Conservation (phyloP, 2,113 vertebrate genomes). For the Spea bombifrons region DNA sequence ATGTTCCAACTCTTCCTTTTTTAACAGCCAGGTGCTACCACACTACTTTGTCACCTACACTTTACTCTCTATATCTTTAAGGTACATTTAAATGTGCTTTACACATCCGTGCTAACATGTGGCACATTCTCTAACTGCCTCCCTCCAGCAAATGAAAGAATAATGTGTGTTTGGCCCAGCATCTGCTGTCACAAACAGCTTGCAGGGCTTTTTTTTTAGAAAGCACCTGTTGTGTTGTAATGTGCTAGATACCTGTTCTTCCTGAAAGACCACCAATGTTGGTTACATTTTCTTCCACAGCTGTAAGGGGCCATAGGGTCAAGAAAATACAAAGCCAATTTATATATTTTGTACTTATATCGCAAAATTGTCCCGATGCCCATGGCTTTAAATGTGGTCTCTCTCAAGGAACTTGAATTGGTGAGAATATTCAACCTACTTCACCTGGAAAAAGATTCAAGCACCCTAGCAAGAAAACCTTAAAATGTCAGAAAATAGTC, state of each 20-base stretch:
- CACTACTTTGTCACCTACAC: not conserved
- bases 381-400: too few relatives aligned
- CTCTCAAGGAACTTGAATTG: too few relatives aligned
- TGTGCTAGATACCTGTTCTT: not conserved
- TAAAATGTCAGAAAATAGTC: too few relatives aligned
- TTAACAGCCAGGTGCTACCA: not conserved
- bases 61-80: not conserved
- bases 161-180: constrained; percentile 36
- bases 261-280: not conserved
- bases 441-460: too few relatives aligned
- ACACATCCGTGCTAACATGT: not conserved
- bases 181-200: constrained; percentile 37
- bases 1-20: too few relatives aligned
- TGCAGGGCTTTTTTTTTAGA: not conserved
- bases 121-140: not conserved
- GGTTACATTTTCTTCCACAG: too few relatives aligned
- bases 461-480: too few relatives aligned
- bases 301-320: too few relatives aligned
- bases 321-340: too few relatives aligned
- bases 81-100: not conserved
- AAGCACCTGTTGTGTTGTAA: not conserved
- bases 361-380: too few relatives aligned
- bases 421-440: too few relatives aligned
- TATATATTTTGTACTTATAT: too few relatives aligned
- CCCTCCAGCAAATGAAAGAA: not conserved